Evolutionary conservation across 2,797 vertebrate species (phyloP).

Genomic region (Enteromius argenteus): DNA sequence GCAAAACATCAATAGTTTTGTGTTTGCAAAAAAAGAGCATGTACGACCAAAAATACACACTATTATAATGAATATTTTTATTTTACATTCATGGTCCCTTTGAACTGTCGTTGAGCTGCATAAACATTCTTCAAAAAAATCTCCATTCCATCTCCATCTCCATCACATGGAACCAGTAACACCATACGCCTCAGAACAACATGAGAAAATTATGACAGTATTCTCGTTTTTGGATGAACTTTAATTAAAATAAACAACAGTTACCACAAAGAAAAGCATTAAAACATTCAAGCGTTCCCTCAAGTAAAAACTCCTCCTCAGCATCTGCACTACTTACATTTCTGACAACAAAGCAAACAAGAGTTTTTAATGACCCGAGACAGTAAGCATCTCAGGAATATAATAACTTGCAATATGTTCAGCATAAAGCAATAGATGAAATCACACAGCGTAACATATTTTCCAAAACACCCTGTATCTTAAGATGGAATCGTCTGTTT

Average conservation of each 20-base stretch:
- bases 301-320: slow-evolving; percentile 41
- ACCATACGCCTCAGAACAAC: neutral
- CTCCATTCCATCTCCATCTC: no score
- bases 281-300: slow-evolving; percentile 35
- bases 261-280: slow-evolving; percentile 20
- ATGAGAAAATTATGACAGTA: neutral
- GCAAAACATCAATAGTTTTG: neutral
- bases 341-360: slow-evolving; percentile 49
- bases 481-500: slow-evolving; percentile 53
- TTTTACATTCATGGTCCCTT: neutral
- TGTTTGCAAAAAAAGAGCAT: neutral
- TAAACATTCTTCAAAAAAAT: neutral
- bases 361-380: slow-evolving; percentile 52
- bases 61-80: neutral
- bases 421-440: slow-evolving; percentile 46
- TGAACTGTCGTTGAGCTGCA: neutral
- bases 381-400: slow-evolving; percentile 42
- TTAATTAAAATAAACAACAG: slow-evolving; percentile 37
- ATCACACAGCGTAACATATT: slow-evolving; percentile 48
- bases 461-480: slow-evolving; percentile 55
- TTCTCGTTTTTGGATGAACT: slow-evolving; percentile 1
- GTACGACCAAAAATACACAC: neutral
- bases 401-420: slow-evolving; percentile 45
- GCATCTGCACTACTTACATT: slow-evolving; percentile 23
- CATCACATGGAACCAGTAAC: neutral